A percentile compares a stretch with the other conserved stretches of the same genome.
Conservation (phyloP, 1,140 invertebrate species). For the Drosophila lacertosa region DNA sequence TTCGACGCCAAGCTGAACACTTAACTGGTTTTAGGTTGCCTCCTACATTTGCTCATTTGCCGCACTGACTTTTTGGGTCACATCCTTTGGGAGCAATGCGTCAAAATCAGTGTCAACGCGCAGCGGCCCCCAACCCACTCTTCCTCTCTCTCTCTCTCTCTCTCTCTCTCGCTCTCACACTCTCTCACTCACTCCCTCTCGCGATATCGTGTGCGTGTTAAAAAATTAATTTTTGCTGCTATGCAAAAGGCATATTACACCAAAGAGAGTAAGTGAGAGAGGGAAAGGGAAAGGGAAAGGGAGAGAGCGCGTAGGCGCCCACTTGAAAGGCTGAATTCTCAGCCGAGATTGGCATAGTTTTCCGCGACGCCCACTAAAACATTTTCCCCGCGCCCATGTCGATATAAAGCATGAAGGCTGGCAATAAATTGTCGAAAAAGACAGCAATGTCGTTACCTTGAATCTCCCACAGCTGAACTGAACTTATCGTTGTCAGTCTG, state of each 20-base stretch:
- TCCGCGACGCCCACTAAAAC: background rate
- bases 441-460: conserved; percentile 72
- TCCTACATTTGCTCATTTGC: conserved; percentile 75
- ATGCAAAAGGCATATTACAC: conserved; percentile 54
- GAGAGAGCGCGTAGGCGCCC: conserved; percentile 3
- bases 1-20: conserved; percentile 59
- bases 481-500: conserved; percentile 30
- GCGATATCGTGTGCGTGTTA: conserved; percentile 56
- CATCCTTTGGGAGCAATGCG: conserved; percentile 80
- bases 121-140: conserved; percentile 25
- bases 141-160: background rate
- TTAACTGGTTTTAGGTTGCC: conserved; percentile 71
- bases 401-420: conserved; percentile 55
- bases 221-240: conserved; percentile 76
- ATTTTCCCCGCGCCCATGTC: background rate
- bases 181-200: background rate
- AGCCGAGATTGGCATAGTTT: conserved; percentile 67
- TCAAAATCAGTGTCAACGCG: conserved; percentile 82
- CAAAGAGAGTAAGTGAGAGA: background rate
- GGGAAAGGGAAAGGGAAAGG: background rate
- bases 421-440: conserved; percentile 69
- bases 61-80: conserved; percentile 80
- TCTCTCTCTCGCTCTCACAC: conserved; percentile 3
- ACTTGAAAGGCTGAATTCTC: conserved; percentile 6
- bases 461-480: conserved; percentile 44